phyloP scores from a whole-genome alignment of 2,797 vertebrate species.

The Manis crassicaudata region DNA sequence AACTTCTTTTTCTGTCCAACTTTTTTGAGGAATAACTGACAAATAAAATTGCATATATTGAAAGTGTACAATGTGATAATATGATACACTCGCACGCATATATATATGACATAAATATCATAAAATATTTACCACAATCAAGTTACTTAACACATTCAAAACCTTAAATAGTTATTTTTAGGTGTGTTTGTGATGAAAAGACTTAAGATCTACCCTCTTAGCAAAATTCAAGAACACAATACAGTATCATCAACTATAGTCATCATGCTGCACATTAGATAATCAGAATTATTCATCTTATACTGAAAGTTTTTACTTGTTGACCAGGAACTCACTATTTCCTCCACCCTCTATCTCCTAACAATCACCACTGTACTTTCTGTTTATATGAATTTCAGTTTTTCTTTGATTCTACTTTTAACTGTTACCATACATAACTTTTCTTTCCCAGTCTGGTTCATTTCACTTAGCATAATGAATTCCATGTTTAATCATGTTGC shows the following conservation, averaged over 20 bases:
- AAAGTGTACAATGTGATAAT: not conserved
- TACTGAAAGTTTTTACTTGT: not conserved
- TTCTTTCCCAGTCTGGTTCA: not conserved
- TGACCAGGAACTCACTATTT: not conserved
- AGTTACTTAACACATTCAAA: not conserved
- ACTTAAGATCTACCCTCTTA: not conserved
- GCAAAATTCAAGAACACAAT: not conserved
- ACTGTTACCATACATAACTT: not conserved
- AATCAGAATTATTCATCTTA: not conserved
- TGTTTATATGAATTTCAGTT: not conserved
- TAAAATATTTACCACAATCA: not conserved
- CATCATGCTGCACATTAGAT: not conserved
- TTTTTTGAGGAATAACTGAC: not conserved
- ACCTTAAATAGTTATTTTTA: not conserved
- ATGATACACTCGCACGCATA: not conserved
- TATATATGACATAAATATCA: not conserved
- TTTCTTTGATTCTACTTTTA: not conserved
- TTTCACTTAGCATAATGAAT: not conserved
- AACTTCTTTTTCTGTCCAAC: not conserved
- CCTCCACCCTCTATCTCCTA: not conserved
- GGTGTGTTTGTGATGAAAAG: no score
- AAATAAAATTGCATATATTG: not conserved
- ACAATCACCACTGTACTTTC: not conserved
- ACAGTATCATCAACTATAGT: not conserved
- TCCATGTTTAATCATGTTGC: not conserved